Evolutionary conservation across 2,797 vertebrate species (phyloP).

Genomic region (Alosa sapidissima): DNA sequence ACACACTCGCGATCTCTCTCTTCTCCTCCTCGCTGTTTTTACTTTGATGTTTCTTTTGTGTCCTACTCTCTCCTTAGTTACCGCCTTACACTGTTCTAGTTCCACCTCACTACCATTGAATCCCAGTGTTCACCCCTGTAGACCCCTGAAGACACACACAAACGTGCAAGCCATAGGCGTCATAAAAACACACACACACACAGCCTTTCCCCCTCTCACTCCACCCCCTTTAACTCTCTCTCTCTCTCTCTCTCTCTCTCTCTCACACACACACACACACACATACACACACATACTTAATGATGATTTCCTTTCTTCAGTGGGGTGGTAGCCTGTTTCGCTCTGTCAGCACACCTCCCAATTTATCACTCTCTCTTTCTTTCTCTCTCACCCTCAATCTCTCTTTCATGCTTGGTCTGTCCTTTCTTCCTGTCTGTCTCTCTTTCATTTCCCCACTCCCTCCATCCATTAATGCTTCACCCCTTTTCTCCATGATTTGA

Average conservation of each 20-base stretch:
- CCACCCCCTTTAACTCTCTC: background rate
- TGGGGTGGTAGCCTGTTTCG: slow-evolving; percentile 43
- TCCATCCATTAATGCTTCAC: background rate
- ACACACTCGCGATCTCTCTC: background rate
- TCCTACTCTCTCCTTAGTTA: slow-evolving; percentile 21
- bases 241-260: background rate
- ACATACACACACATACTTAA: slow-evolving; percentile 42
- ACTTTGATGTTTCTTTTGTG: slow-evolving; percentile 1
- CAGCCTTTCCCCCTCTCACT: background rate
- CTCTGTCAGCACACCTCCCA: slow-evolving; percentile 55
- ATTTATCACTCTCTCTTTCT: slow-evolving; percentile 51
- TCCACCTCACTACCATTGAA: slow-evolving; percentile 36
- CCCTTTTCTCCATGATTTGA: background rate
- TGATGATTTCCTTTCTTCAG: slow-evolving; percentile 48
- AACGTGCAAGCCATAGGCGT: background rate
- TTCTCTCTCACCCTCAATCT: slow-evolving; percentile 28
- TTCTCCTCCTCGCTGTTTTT: slow-evolving; percentile 13
- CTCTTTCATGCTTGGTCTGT: slow-evolving; percentile 29
- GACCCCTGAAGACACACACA: background rate
- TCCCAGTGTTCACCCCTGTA: background rate
- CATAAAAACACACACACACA: slow-evolving; percentile 11
- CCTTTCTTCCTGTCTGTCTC: background rate
- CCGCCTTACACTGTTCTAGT: background rate
- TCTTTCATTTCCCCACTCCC: background rate
- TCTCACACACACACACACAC: slow-evolving; percentile 28